Base-by-base conservation (phyloP, 2,888 invertebrate genomes). In the Drosophila affinis region DNA sequence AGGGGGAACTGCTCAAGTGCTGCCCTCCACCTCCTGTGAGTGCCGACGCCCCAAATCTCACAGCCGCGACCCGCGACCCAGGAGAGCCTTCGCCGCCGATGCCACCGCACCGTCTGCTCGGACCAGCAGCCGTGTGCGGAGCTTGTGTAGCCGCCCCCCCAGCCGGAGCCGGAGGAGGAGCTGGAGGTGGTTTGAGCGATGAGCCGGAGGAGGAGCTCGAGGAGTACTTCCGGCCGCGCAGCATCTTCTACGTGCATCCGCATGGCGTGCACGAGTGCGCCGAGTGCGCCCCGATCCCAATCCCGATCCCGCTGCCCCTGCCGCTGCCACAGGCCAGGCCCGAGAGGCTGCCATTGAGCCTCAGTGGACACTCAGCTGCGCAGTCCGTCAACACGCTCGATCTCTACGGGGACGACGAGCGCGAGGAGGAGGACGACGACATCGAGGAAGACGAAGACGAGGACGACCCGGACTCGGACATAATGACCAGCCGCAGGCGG, bases 181-280 rank as follows among this genome's bases (percentile, higher is more conserved):
- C 55, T 56, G 29, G 63, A 44, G 58, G 56, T 34, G 81, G 55
- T 27, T 64, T 64, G 54, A 60, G 73, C 71, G 63, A 75, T 59
- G 77, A 86, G 45, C 62, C 81, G 52, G 92, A 93, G 90, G 95
- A 95, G 92, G 94, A 95, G 93, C 93, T 94, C 93, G 93, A 93
- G 73, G 91, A 92, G 78, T 93, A 95, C 91, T 94, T 94, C 93
- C 94, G 94, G 88, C 93, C 94, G 78, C 93, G 95, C 85, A 95
- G 94, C 93, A 94, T 95, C 87, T 94, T 94, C 92, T 94, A 94
- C 92, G 95, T 95, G 91, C 95, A 95, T 89, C 94, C 95, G 88
- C 94, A 94, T 78, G 93, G 93, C 79, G 94, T 94, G 87, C 93
- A 95, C 91, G 95, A 72, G 58, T 72, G 72, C 45, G 67, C 68